Base-by-base conservation (phyloP, 2,888 invertebrate species). In the Cryptophagus acutangulus region DNA sequence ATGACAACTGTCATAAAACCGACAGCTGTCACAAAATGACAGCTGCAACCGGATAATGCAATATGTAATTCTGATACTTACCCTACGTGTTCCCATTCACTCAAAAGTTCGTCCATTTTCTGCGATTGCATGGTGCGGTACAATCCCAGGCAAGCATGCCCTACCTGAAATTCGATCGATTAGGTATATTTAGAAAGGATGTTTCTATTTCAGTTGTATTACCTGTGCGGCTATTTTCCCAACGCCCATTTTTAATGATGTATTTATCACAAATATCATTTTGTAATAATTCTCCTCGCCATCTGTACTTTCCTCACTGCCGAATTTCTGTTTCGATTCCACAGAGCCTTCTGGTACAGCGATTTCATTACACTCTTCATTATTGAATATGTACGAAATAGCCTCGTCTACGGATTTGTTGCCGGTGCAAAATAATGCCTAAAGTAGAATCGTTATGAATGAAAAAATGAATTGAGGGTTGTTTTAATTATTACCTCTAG, bases 231-330 rank as follows among this genome's bases (percentile, higher is more conserved):
- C 75, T 25, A 76, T 63, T 62, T 81, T 81, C 2, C 81, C 81
- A 17, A 72, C 63, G 1, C 79, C 77, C 81, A 81, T 81, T 48
- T 74, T 71, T 35, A 81, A 62, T 16, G 72, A 71, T 29, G 66
- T 63, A 61, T 81, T 81, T 3, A 80, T 76, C 17, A 80, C 74
- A 62, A 81, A 76, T 14, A 77, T 76, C 81, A 81, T 81, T 67
- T 81, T 81, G 61, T 71, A 76, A 36, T 63, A 63, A 28, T 68
- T 34, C 16, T 40, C 67, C 37, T 64, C n/a, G n/a, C n/a, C n/a
- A n/a, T n/a, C n/a, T n/a, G n/a, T n/a, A n/a, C n/a, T n/a, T n/a
- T n/a, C 58, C 33, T 60, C 58, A 14, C 56, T 65, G 38, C 59
- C 61, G 16, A 47, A 45, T 12, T 42, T 53, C 25, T 54, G 58